A percentile compares a stretch with the other conserved stretches of the same genome.
Evolutionary conservation across 1,140 invertebrate genomes (phyloP).

Genomic region (Sweltsa coloradensis): DNA sequence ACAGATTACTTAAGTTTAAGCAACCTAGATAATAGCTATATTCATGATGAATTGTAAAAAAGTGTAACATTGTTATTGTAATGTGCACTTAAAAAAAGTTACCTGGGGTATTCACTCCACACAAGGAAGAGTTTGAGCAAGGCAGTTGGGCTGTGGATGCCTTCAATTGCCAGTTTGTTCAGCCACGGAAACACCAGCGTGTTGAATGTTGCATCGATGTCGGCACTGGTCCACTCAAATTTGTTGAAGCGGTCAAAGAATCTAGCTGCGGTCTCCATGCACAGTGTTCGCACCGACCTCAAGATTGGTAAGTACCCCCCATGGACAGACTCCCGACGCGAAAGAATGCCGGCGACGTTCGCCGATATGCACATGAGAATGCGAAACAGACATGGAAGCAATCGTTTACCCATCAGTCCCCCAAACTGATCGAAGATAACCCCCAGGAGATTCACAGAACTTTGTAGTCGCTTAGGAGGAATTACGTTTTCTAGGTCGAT

Average conservation of each 20-base stretch:
- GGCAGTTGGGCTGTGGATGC: constrained; percentile 70
- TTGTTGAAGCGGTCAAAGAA: constrained; percentile 71
- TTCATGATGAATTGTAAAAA: no score
- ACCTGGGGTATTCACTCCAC: constrained; percentile 62
- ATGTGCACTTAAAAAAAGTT: constrained; percentile 11
- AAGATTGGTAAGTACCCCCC: constrained; percentile 47
- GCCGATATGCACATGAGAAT: constrained; percentile 57
- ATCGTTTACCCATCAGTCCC: constrained; percentile 48
- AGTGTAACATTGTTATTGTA: constrained; percentile 6
- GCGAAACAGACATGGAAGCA: constrained; percentile 57
- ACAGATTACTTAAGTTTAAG: no score
- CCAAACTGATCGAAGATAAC: constrained; percentile 78
- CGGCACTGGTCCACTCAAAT: constrained; percentile 53
- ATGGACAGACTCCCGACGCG: constrained; percentile 51
- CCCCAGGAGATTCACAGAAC: constrained; percentile 62
- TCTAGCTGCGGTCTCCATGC: constrained; percentile 45
- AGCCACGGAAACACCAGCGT: constrained; percentile 72
- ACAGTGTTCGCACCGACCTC: constrained; percentile 48
- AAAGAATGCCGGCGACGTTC: constrained; percentile 44
- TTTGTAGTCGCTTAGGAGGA: constrained; percentile 59
- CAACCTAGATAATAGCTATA: no score
- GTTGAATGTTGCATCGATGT: constrained; percentile 64
- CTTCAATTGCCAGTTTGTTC: constrained; percentile 61
- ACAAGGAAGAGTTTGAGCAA: constrained; percentile 62
- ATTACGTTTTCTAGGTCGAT: constrained; percentile 46